Evolutionary conservation across 2,888 invertebrate genomes (phyloP).

Genomic region (Andrena bucephala): DNA sequence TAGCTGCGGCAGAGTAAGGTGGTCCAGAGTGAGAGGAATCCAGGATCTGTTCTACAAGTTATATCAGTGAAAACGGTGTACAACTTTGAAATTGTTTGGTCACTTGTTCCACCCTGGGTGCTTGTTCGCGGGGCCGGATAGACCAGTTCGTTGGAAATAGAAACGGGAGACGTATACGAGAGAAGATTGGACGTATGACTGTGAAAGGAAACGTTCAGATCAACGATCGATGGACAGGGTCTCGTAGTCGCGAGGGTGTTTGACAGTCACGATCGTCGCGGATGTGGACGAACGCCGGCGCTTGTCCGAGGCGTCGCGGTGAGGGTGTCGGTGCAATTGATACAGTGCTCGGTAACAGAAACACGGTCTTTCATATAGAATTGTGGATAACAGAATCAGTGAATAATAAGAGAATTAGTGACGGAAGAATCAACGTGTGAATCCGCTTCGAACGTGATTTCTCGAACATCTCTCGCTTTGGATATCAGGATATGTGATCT

Average conservation of each 20-base stretch:
- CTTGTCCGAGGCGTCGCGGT: constrained; percentile 40
- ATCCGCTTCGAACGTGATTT: constrained; percentile 45
- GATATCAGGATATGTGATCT: constrained; percentile 83
- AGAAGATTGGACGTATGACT: constrained; percentile 29
- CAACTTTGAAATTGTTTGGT: background rate
- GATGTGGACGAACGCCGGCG: constrained; percentile 50
- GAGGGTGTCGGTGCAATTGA: constrained; percentile 53
- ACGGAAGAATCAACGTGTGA: constrained; percentile 51
- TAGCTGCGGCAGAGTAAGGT: background rate
- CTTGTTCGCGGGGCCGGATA: too few species aligned
- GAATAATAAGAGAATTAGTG: constrained; percentile 40
- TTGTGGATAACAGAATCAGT: constrained; percentile 57
- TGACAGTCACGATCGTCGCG: constrained; percentile 31
- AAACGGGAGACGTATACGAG: background rate
- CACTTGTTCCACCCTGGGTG: background rate
- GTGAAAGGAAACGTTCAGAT: constrained; percentile 30
- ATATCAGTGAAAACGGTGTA: background rate
- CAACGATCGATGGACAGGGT: constrained; percentile 48
- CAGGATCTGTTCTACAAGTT: background rate
- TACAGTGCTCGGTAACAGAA: constrained; percentile 52
- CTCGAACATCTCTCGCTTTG: constrained; percentile 63
- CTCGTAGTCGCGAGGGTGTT: constrained; percentile 30
- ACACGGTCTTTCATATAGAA: constrained; percentile 36
- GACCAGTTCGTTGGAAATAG: background rate
- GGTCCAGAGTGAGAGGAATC: background rate